These are phyloP conservation scores for Drosophila atroscutellata DNA, from an alignment of 2,888 invertebrate species.

Conservation along the genomic window DNA sequence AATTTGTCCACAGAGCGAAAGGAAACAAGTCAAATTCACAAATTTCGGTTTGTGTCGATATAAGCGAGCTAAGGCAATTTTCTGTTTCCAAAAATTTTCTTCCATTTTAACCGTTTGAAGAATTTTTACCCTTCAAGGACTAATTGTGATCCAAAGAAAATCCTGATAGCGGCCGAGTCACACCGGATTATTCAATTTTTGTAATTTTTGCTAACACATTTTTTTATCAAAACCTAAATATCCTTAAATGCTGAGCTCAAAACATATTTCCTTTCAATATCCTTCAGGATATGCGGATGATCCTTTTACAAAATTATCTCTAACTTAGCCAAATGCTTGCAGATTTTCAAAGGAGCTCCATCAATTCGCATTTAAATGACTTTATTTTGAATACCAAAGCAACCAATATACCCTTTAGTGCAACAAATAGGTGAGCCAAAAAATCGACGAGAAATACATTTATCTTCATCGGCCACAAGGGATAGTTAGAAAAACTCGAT, in stretches of 20 bases:
- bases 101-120: neutral
- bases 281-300: neutral
- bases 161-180: neutral
- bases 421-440: constrained; percentile 15
- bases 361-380: neutral
- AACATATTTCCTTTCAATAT: too few species aligned
- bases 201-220: neutral
- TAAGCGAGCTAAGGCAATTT: neutral
- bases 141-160: neutral
- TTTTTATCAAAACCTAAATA: neutral
- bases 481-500: constrained; percentile 13
- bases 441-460: constrained; percentile 45
- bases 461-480: constrained; percentile 43
- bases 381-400: neutral
- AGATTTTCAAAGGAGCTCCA: neutral
- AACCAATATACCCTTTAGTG: neutral
- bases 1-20: too few species aligned
- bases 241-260: neutral
- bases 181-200: neutral
- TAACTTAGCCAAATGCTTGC: neutral
- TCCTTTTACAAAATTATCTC: neutral
- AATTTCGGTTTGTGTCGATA: neutral
- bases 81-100: neutral
- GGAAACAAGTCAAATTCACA: neutral
- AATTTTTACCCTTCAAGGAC: neutral